phyloP scores from a whole-genome alignment of 1,140 invertebrate species.

The Notospermus geniculatus region DNA sequence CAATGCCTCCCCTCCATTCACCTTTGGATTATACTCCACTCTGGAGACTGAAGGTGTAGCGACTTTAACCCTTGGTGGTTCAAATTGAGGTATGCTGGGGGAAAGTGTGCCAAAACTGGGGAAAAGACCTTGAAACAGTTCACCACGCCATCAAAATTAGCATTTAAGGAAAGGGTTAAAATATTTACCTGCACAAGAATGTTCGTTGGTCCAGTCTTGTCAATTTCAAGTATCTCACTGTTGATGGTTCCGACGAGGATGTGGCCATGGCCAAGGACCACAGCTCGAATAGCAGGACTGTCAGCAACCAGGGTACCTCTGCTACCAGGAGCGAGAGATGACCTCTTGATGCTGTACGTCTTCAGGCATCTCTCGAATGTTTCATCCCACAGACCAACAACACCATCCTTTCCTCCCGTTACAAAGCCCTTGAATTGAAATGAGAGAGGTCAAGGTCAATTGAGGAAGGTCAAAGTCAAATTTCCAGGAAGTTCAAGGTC shows the following conservation, averaged over 20 bases:
- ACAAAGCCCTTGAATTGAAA: constrained; percentile 49
- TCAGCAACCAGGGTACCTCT: constrained; percentile 43
- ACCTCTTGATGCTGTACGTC: constrained; percentile 49
- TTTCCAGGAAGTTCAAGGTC: too few relatives aligned
- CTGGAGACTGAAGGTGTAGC: too few relatives aligned
- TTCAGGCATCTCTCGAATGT: constrained; percentile 53
- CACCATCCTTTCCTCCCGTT: constrained; percentile 57
- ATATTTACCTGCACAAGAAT: constrained; percentile 47
- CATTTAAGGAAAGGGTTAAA: too few relatives aligned
- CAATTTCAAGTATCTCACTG: constrained; percentile 54
- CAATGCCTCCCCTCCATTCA: too few relatives aligned
- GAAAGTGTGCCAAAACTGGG: too few relatives aligned
- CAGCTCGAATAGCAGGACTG: constrained; percentile 47
- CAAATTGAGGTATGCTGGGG: too few relatives aligned
- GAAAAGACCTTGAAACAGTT: too few relatives aligned
- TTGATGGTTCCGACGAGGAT: constrained; percentile 54
- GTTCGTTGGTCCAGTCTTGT: constrained; percentile 51
- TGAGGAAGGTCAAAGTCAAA: too few relatives aligned
- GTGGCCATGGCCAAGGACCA: constrained; percentile 53
- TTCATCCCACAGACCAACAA: constrained; percentile 53
- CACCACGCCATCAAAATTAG: too few relatives aligned
- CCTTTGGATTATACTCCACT: too few relatives aligned
- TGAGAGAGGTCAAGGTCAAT: not conserved
- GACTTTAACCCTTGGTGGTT: too few relatives aligned
- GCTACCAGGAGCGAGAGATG: constrained; percentile 35